Evolutionary conservation across 2,888 invertebrate species (phyloP).

Genomic region (Tetragonula carbonaria): DNA sequence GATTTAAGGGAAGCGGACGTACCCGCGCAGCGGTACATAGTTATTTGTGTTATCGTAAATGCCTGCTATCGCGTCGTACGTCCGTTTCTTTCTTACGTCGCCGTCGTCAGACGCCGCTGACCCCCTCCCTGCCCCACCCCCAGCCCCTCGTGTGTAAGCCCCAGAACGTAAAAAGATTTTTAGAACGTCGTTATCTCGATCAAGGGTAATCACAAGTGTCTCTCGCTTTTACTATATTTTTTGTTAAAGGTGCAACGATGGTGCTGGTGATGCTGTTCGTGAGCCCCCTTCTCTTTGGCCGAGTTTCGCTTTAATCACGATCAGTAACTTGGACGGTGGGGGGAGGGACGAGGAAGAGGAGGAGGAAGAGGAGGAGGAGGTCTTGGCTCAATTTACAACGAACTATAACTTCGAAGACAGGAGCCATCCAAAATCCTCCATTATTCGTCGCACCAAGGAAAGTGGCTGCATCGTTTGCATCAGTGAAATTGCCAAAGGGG

Average conservation of each 20-base stretch:
- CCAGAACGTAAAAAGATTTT: slow-evolving; percentile 8
- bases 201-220: slow-evolving; percentile 37
- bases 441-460: slow-evolving; percentile 52
- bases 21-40: background rate
- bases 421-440: slow-evolving; percentile 58
- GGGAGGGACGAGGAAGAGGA: background rate
- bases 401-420: slow-evolving; percentile 66
- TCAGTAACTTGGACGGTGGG: slow-evolving; percentile 49
- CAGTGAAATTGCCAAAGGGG: slow-evolving; percentile 60
- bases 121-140: background rate
- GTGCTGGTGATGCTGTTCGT: slow-evolving; percentile 48
- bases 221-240: slow-evolving; percentile 13
- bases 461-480: slow-evolving; percentile 59
- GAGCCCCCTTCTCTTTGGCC: slow-evolving; percentile 50
- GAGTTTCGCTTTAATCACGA: slow-evolving; percentile 64
- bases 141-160: background rate
- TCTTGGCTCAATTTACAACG: slow-evolving; percentile 72
- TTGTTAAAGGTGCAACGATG: slow-evolving; percentile 55
- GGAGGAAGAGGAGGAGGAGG: background rate
- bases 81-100: slow-evolving; percentile 23
- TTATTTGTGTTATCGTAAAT: slow-evolving; percentile 27
- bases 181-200: slow-evolving; percentile 27
- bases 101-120: background rate
- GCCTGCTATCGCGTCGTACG: slow-evolving; percentile 24
- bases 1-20: slow-evolving; percentile 8